Evolutionary conservation across 2,113 vertebrate species (phyloP).

Genomic region (Pontoporia blainvillei): DNA sequence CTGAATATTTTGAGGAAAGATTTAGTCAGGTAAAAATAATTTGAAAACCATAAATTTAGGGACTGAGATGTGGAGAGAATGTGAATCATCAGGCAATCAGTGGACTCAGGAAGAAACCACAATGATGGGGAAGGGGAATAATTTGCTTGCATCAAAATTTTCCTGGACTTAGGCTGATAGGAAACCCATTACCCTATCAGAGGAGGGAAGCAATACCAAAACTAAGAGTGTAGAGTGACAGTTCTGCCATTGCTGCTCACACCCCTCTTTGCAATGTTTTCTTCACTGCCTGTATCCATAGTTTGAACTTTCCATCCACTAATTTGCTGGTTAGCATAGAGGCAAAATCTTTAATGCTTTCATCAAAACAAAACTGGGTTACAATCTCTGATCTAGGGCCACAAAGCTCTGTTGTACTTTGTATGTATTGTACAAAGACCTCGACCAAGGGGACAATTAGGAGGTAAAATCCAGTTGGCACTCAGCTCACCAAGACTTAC

Average conservation of each 20-base stretch:
- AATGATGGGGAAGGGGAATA: not conserved
- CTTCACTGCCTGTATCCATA: not conserved
- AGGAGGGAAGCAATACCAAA: not conserved
- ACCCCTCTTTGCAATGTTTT: rapidly evolving
- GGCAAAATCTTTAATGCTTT: not conserved
- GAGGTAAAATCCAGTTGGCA: not conserved
- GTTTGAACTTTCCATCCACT: not conserved
- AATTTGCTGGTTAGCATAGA: not conserved
- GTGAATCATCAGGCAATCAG: not conserved
- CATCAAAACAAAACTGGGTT: not conserved
- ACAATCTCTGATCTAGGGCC: not conserved
- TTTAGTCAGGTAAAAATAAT: not conserved
- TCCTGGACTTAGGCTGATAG: too few relatives aligned
- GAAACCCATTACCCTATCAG: rapidly evolving
- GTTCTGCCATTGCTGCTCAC: rapidly evolving
- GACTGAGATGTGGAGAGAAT: not conserved
- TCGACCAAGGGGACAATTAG: not conserved
- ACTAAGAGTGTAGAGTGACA: too few relatives aligned
- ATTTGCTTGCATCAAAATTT: not conserved
- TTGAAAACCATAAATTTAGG: not conserved
- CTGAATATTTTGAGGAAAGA: not conserved
- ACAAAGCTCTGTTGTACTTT: not conserved
- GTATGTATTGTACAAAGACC: too few relatives aligned
- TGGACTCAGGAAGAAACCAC: rapidly evolving
- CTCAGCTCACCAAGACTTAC: not conserved